Base-by-base conservation (phyloP, 1,140 invertebrate genomes). In the Belonocnema kinseyi region DNA sequence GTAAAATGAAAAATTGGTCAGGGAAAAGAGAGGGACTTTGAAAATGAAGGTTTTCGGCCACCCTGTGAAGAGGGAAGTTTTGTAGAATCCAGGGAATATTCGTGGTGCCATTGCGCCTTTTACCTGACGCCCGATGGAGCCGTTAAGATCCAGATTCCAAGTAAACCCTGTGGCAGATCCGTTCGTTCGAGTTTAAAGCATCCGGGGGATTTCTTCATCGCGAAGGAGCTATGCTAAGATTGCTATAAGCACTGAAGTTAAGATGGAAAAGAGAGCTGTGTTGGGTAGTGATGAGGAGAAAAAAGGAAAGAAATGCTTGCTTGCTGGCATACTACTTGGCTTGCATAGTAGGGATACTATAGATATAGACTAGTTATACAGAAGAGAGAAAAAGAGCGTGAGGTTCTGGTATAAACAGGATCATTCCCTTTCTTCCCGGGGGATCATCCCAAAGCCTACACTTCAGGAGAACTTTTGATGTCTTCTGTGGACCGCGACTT, bases 351-450 rank as follows among this genome's bases (percentile, higher is more conserved):
- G 46, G 66, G 33, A 66, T 26, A 50, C 19, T 51, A 73, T 19
- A 52, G 54, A 72, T 52, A 17, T 16, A n/a, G 51, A 50, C 8
- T 46, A 72, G 58, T 4, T 14, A 52, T 53, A 75, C 8, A 26
- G 50, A 46, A 52, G 14, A 52, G 50, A 50, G 50, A 73, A 72
- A 75, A 16, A 52, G 50, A 10, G 14, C 19, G 40, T 46, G 14
- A 10, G 73, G 46, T 52, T 17, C 77, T 85, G 82, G 82, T 86
- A 46, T 46, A 87, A 87, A 86, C 85, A 87, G 83, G 84, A 87
- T 87, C 86, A 86, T 87, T 87, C 79, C 86, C 86, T 86, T 87
- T 87, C 85, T 85, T 85, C 85, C 83, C 86, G 74, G 73, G 86
- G 83, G 85, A 86, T 86, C 86, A 83, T 87, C 86, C 80, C 46